Conservation (phyloP, 2,888 invertebrate species). For the Drosophila imparisetae region DNA sequence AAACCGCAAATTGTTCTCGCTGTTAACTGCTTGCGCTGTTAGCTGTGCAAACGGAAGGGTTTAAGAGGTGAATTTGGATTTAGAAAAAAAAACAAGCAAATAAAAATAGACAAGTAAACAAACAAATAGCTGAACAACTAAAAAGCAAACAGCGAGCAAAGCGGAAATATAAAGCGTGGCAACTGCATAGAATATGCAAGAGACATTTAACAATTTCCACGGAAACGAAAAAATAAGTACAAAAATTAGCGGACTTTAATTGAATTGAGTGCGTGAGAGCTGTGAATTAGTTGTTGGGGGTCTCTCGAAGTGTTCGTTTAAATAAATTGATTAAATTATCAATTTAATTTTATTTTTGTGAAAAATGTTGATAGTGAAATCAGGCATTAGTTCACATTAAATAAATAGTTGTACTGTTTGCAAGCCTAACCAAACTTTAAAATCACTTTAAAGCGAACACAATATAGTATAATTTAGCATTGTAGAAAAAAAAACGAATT, state of each 20-base stretch:
- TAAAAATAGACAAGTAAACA: conserved; percentile 6
- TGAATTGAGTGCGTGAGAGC: background rate
- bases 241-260: background rate
- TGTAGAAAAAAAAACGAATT: background rate
- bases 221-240: conserved; percentile 10
- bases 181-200: conserved; percentile 34
- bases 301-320: background rate
- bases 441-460: conserved; percentile 10
- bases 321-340: background rate
- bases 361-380: background rate
- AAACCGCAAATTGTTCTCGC: background rate
- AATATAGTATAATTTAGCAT: conserved; percentile 3
- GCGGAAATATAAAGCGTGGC: conserved; percentile 23
- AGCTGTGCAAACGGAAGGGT: conserved; percentile 10
- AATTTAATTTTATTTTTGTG: background rate
- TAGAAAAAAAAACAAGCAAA: conserved; percentile 8
- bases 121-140: conserved; percentile 16
- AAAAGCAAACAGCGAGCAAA: conserved; percentile 1
- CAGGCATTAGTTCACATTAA: background rate
- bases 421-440: background rate
- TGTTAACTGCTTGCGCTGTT: conserved; percentile 6
- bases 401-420: background rate
- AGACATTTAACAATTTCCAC: conserved; percentile 7
- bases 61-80: conserved; percentile 13
- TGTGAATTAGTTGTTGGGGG: background rate